Evolutionary conservation across 2,113 vertebrate genomes (phyloP).

Genomic region (Leptobrachium ailaonicum): DNA sequence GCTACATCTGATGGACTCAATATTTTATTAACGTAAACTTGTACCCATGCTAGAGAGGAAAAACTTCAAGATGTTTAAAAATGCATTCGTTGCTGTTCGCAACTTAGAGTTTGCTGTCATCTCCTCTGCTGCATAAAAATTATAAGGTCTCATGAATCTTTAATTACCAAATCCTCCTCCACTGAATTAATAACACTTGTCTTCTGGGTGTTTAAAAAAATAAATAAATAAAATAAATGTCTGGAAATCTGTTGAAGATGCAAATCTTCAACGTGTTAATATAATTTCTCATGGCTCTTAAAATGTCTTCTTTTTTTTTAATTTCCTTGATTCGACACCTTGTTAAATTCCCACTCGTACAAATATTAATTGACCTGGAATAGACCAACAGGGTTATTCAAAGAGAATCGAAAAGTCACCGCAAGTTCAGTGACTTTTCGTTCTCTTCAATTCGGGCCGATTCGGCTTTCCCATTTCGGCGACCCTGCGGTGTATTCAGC

Average conservation of each 20-base stretch:
- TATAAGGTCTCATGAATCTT: slow-evolving; percentile 38
- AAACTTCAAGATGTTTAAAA: neutral
- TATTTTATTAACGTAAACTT: no score
- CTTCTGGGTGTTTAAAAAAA: slow-evolving; percentile 19
- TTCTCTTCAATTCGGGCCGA: no score
- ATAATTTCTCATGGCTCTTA: slow-evolving; percentile 32
- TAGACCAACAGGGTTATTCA: no score
- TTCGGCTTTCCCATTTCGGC: no score
- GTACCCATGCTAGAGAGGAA: neutral
- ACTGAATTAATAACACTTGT: slow-evolving; percentile 33
- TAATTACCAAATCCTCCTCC: slow-evolving; percentile 17
- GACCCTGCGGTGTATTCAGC: no score
- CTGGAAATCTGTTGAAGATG: slow-evolving; percentile 3
- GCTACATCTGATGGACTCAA: no score
- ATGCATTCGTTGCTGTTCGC: neutral
- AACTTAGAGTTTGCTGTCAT: neutral
- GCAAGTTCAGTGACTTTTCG: no score
- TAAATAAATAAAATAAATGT: neutral
- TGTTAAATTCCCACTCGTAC: no score
- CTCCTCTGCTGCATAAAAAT: slow-evolving; percentile 19
- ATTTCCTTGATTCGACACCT: no score
- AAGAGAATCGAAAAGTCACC: no score
- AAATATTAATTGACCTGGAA: no score
- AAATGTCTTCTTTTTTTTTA: no score
- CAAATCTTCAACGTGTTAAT: slow-evolving; percentile 34